A percentile compares a stretch with the other conserved stretches of the same genome.
phyloP scores from a whole-genome alignment of 2,113 vertebrate species.

The Amphiprion percula region DNA sequence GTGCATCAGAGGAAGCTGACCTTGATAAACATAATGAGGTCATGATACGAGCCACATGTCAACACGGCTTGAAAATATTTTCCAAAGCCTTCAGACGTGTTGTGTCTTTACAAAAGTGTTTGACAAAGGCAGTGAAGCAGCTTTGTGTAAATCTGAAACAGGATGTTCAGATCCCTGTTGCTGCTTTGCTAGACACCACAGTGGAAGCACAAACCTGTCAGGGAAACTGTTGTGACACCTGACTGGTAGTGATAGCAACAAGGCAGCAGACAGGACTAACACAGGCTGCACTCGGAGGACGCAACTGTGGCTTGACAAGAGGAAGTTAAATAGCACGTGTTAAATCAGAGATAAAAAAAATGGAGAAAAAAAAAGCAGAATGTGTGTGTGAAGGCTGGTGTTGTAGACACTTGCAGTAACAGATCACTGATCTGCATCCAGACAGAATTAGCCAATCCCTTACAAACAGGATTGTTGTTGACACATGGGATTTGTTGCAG shows the following conservation, averaged over 20 bases:
- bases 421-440: conserved; percentile 16
- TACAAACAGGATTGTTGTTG: not conserved
- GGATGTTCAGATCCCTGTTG: conserved; percentile 43
- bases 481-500: not conserved
- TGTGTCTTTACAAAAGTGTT: not conserved
- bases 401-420: not conserved
- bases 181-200: conserved; percentile 36
- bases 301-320: conserved; percentile 44
- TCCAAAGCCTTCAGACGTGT: not conserved
- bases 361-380: not conserved
- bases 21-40: not conserved
- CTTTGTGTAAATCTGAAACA: conserved; percentile 24
- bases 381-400: not conserved
- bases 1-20: not conserved
- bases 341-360: conserved; percentile 25
- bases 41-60: not conserved
- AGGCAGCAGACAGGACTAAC: conserved; percentile 50
- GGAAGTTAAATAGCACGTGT: conserved; percentile 55
- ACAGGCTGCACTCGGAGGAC: conserved; percentile 42
- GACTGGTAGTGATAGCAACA: conserved; percentile 69
- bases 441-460: not conserved
- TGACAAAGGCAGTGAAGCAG: conserved; percentile 15
- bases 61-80: conserved; percentile 15
- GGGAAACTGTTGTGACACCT: conserved; percentile 65
- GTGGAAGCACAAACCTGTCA: conserved; percentile 56